phyloP scores from a whole-genome alignment of 2,888 invertebrate genomes.

The Stenodera caucasica region DNA sequence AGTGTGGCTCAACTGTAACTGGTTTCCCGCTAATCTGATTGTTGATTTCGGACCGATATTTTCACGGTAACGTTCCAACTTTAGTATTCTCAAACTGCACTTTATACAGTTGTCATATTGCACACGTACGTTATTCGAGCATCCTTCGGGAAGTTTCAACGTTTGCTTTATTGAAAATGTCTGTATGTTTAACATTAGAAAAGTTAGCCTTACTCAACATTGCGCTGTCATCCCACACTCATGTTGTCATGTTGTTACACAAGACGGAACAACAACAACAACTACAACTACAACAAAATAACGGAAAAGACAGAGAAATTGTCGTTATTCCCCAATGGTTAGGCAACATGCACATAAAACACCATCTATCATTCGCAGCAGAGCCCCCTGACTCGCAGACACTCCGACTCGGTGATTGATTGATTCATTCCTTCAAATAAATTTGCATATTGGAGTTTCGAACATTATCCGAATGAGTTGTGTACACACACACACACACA shows the following conservation, averaged over 20 bases:
- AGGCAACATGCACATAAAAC: slow-evolving; percentile 33
- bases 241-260: slow-evolving; percentile 26
- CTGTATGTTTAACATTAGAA: neutral
- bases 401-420: slow-evolving; percentile 41
- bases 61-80: too few relatives aligned
- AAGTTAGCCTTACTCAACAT: slow-evolving; percentile 20
- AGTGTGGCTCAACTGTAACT: too few relatives aligned
- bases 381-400: slow-evolving; percentile 34
- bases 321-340: slow-evolving; percentile 40
- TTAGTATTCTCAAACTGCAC: too few relatives aligned
- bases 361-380: slow-evolving; percentile 41
- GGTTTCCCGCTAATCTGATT: too few relatives aligned
- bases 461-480: neutral
- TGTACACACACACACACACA: neutral
- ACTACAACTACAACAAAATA: neutral
- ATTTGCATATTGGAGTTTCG: slow-evolving; percentile 39
- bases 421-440: slow-evolving; percentile 42
- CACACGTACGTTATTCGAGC: neutral
- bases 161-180: neutral
- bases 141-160: neutral
- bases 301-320: slow-evolving; percentile 34
- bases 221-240: slow-evolving; percentile 34
- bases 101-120: neutral
- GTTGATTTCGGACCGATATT: too few relatives aligned
- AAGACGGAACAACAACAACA: slow-evolving; percentile 19